A percentile compares a stretch with the other conserved stretches of the same genome.
These are phyloP conservation scores for Lycaon pictus DNA, from an alignment of 2,113 vertebrate species.

Conservation along the genomic window DNA sequence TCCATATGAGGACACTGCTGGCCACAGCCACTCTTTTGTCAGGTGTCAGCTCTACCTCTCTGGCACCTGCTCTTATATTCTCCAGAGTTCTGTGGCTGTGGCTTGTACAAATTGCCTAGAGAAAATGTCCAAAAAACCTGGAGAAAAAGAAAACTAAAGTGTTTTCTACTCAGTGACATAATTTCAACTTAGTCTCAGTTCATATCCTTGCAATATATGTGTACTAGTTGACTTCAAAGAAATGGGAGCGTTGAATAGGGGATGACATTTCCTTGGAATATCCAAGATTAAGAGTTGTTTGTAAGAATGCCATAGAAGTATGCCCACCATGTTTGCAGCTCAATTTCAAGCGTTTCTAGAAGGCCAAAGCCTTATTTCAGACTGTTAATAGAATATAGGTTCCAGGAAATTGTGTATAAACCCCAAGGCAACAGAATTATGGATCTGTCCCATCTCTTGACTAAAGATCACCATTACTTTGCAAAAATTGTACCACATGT, in stretches of 20 bases:
- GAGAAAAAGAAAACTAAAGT: background rate
- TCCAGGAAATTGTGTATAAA: slow-evolving; percentile 50
- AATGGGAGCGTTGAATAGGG: background rate
- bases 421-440: background rate
- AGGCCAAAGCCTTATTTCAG: background rate
- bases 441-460: background rate
- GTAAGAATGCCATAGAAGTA: background rate
- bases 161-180: background rate
- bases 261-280: background rate
- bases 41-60: background rate
- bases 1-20: background rate
- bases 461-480: slow-evolving; percentile 41
- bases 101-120: background rate
- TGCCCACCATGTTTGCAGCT: background rate
- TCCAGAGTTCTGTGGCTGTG: background rate
- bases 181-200: background rate
- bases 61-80: background rate
- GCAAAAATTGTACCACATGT: slow-evolving; percentile 29
- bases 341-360: slow-evolving; percentile 50
- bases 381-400: slow-evolving; percentile 33
- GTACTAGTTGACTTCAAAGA: background rate
- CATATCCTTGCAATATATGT: background rate
- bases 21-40: background rate
- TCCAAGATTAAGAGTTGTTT: background rate
- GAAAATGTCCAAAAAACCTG: background rate